These are phyloP conservation scores for Toxotes chatareus DNA, from an alignment of 2,113 vertebrate genomes.

Conservation along the genomic window DNA sequence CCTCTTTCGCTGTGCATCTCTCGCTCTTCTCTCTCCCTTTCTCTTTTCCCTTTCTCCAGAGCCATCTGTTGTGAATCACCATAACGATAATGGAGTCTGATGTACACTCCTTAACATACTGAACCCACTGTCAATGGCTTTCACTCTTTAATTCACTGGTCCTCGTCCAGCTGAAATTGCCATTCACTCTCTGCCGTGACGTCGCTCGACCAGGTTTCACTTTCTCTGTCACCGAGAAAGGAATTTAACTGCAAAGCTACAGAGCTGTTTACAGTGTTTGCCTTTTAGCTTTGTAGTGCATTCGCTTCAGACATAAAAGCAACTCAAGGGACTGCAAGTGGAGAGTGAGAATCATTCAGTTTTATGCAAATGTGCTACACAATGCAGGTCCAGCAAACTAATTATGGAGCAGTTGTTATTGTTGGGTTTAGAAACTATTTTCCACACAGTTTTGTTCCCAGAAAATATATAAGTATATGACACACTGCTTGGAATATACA, in stretches of 20 bases:
- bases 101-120: constrained; percentile 61
- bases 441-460: background rate
- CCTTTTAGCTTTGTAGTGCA: background rate
- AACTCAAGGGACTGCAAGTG: background rate
- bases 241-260: background rate
- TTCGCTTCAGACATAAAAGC: background rate
- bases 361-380: background rate
- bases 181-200: background rate
- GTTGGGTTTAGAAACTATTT: background rate
- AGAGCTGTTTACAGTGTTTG: background rate
- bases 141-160: constrained; percentile 53
- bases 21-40: constrained; percentile 10
- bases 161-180: constrained; percentile 32
- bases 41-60: constrained; percentile 1
- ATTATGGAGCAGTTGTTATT: background rate
- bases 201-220: background rate
- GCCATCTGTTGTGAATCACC: constrained; percentile 63
- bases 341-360: background rate
- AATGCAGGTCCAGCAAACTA: background rate
- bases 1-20: constrained; percentile 14
- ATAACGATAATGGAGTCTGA: constrained; percentile 59
- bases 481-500: background rate
- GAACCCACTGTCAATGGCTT: constrained; percentile 49
- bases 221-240: background rate
- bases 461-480: background rate